Evolutionary conservation across 2,888 invertebrate species (phyloP).

Genomic region (Chouioia cunea): DNA sequence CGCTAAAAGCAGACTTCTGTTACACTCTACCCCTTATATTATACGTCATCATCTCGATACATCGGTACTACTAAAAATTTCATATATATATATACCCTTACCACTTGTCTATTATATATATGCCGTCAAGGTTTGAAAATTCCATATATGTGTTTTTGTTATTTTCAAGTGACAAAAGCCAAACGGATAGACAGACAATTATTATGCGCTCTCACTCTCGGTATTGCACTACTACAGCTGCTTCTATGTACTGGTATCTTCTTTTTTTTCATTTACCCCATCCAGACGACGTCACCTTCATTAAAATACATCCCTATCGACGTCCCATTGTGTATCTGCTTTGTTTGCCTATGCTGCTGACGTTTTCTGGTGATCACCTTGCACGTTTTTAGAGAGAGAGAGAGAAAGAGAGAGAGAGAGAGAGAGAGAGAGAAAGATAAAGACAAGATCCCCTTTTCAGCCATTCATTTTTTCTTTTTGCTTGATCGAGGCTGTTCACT

Average conservation of each 20-base stretch:
- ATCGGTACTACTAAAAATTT: too few relatives aligned
- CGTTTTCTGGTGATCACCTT: too few relatives aligned
- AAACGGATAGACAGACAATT: conserved; percentile 68
- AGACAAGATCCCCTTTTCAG: not conserved
- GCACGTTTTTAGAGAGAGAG: not conserved
- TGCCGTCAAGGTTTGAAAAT: not conserved
- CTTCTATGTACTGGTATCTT: conserved; percentile 8
- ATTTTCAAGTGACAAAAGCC: conserved; percentile 54
- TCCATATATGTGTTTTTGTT: not conserved
- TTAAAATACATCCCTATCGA: too few relatives aligned
- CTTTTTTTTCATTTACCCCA: not conserved
- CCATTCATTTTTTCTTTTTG: conserved; percentile 50
- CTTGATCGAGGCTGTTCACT: too few relatives aligned
- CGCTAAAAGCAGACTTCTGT: conserved; percentile 44
- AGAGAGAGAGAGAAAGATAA: too few relatives aligned
- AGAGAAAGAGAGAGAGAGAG: too few relatives aligned
- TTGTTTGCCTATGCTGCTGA: too few relatives aligned
- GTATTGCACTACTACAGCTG: conserved; percentile 1
- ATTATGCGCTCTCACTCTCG: conserved; percentile 16
- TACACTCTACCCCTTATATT: too few relatives aligned
- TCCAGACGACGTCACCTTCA: too few relatives aligned
- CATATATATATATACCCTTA: too few relatives aligned
- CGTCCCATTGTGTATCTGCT: too few relatives aligned
- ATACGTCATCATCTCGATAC: too few relatives aligned
- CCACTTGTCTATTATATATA: not conserved